Evolutionary conservation across 1,140 invertebrate species (phyloP), one percentile per base, ranked within the genome.

Genomic region (Pissodes strobi): DNA sequence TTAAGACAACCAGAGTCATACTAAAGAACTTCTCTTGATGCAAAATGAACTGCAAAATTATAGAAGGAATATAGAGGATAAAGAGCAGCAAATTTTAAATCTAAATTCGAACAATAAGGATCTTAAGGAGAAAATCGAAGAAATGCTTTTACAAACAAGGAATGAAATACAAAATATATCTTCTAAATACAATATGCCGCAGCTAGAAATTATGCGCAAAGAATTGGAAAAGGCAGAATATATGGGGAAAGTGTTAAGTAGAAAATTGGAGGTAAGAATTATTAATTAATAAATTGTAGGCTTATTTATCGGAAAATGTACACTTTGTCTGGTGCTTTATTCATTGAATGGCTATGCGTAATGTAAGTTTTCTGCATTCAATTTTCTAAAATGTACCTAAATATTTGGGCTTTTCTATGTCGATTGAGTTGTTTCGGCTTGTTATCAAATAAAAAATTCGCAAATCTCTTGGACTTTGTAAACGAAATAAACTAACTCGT

Each of bases 81-180:
- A 67, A 56, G 61, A 70, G 39, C 65, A 68, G 27, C 66, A 72
- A 67, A 69, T 73, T 18, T 22, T 61, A 12, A 61, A 30, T 30
- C 22, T 73, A 15, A 66, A 68, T 37, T 56, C 58, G 17, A 69
- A 64, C 17, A 73, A 73, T 46, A 67, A 56, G 30, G 69, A 73
- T 48, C 43, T 70, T 15, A 52, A 70, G 25, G 70, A 72, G 30
- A 72, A 72, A 64, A 70, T 73, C 41, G 70, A 73, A 65, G 64
- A 70, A 61, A 70, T 70, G 66, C 51, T 73, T 37, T 49, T 55
- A 30, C 66, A 72, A 66, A 73, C 70, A 30, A 34, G 70, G 52
- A 70, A 57, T 27, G 70, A 73, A 38, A 69, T 73, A 13, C 58
- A 67, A 37, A 72, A 70, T 58, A 46, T 73, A 4, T 72, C 72